Evolutionary conservation across 2,113 vertebrate genomes (phyloP).

Genomic region (Microtus richardsoni): DNA sequence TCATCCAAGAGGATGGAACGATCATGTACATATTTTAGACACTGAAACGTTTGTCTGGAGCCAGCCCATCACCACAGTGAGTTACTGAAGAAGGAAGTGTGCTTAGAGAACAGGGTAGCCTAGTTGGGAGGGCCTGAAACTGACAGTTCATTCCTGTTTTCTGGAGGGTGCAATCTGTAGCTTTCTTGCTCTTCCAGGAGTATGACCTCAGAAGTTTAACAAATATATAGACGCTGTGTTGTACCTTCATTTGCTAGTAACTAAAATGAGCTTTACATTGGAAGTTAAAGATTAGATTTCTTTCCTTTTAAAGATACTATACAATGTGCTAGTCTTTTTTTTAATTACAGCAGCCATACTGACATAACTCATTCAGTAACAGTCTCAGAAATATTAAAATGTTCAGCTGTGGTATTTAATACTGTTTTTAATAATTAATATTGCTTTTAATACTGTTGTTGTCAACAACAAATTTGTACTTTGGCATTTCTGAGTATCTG

Average conservation of each 20-base stretch:
- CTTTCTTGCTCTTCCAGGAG: neutral
- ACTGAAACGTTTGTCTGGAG: constrained; percentile 95
- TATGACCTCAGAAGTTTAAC: neutral
- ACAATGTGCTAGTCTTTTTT: constrained; percentile 23
- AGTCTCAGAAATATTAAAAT: constrained; percentile 33
- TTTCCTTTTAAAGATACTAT: neutral
- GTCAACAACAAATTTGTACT: neutral
- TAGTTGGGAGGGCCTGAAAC: neutral
- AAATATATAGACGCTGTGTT: neutral
- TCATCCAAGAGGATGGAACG: constrained; percentile 96
- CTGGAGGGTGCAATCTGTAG: neutral
- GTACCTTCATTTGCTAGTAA: neutral
- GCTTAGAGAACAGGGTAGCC: neutral
- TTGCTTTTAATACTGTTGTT: neutral
- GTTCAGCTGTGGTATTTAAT: neutral
- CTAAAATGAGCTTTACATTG: neutral
- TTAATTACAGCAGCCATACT: neutral
- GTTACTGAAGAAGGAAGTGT: constrained; percentile 17
- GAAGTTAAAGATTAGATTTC: constrained; percentile 6
- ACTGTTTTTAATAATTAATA: too few relatives aligned
- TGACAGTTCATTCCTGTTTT: constrained; percentile 3
- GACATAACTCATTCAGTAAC: neutral
- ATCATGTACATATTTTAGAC: constrained; percentile 96
- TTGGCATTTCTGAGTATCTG: neutral
- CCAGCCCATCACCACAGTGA: constrained; percentile 95